These are phyloP conservation scores for Dascillus cervinus DNA, from an alignment of 2,888 invertebrate genomes.

Conservation along the genomic window DNA sequence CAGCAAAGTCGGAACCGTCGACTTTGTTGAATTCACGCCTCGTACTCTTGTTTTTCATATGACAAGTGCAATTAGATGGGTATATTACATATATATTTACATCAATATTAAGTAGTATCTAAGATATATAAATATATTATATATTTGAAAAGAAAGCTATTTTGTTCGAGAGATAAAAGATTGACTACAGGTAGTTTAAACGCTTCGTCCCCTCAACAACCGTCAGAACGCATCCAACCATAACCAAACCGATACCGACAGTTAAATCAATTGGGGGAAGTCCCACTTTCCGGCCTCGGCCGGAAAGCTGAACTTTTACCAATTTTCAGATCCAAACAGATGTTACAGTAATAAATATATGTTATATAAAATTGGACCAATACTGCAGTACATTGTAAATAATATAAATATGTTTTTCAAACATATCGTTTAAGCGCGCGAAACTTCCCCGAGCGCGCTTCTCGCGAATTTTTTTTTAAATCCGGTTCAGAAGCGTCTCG, in stretches of 20 bases:
- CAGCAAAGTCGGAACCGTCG: constrained; percentile 9
- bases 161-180: constrained; percentile 61
- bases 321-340: constrained; percentile 40
- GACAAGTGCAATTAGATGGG: constrained; percentile 57
- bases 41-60: constrained; percentile 39
- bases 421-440: constrained; percentile 30
- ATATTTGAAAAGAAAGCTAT: constrained; percentile 49
- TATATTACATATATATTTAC: constrained; percentile 52
- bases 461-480: not conserved
- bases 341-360: constrained; percentile 36
- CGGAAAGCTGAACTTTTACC: constrained; percentile 8
- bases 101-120: constrained; percentile 46
- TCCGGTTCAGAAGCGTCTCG: not conserved
- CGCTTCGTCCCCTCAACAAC: constrained; percentile 44
- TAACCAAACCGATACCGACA: constrained; percentile 53
- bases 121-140: constrained; percentile 47
- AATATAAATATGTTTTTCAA: constrained; percentile 29
- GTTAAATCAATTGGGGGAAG: constrained; percentile 30
- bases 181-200: constrained; percentile 48
- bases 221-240: constrained; percentile 45
- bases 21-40: constrained; percentile 11
- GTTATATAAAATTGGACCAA: constrained; percentile 33
- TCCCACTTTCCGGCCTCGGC: constrained; percentile 2
- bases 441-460: constrained; percentile 17
- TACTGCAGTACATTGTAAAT: constrained; percentile 28